These are phyloP conservation scores for Chitala chitala DNA, from an alignment of 2,113 vertebrate genomes.

Conservation along the genomic window DNA sequence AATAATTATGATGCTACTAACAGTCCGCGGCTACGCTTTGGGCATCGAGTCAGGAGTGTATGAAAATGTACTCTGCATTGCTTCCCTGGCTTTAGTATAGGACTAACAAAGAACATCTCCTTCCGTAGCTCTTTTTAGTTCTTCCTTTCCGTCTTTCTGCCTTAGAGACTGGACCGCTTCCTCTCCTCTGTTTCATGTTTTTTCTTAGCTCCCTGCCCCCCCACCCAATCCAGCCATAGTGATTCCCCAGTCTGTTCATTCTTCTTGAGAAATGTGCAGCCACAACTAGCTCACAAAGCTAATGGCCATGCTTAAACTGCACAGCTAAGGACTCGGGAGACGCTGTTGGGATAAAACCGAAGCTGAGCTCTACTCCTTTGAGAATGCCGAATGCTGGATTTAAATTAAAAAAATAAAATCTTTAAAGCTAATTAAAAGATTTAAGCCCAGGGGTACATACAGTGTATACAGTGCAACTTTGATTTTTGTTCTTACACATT, in stretches of 20 bases:
- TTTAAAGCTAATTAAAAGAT: constrained; percentile 25
- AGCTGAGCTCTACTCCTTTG: background rate
- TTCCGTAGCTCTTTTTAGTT: background rate
- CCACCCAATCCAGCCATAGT: background rate
- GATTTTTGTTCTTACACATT: background rate
- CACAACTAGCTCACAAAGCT: background rate
- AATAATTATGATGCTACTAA: too few species aligned
- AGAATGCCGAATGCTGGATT: background rate
- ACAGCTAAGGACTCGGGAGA: background rate
- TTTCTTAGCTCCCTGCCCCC: background rate
- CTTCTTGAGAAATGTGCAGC: background rate
- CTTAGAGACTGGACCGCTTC: background rate
- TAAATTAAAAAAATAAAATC: background rate
- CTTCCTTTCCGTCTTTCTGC: background rate
- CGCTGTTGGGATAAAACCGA: background rate
- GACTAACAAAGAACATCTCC: background rate
- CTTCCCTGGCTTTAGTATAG: too few species aligned
- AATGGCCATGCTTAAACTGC: constrained; percentile 7
- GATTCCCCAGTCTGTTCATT: background rate
- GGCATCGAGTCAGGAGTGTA: too few species aligned
- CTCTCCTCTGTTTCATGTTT: background rate
- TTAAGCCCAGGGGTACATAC: constrained; percentile 14
- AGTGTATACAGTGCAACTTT: background rate
- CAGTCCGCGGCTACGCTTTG: too few species aligned
- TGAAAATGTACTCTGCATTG: too few species aligned